Evolutionary conservation across 2,888 invertebrate genomes (phyloP).

Genomic region (Amiota minor): DNA sequence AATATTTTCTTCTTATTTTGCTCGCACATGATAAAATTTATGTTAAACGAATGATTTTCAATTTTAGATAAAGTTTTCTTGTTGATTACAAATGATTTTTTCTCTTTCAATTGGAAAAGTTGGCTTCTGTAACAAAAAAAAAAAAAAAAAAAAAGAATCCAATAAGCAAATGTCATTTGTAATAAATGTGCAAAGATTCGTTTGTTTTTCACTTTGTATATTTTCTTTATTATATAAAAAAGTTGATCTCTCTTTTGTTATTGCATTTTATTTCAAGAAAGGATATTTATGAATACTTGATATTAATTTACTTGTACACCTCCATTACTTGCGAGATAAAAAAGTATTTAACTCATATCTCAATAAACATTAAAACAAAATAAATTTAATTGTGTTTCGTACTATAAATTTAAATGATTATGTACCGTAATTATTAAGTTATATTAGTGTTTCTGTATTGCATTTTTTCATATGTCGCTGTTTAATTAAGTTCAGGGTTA

Average conservation of each 20-base stretch:
- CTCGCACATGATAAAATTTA: conserved; percentile 47
- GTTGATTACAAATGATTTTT: not conserved
- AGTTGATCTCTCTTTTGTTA: no score
- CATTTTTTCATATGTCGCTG: not conserved
- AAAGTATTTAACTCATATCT: not conserved
- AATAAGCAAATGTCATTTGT: not conserved
- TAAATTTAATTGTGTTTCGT: not conserved
- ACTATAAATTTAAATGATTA: not conserved
- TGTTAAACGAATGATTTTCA: conserved; percentile 56
- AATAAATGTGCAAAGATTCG: not conserved
- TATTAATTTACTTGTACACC: no score
- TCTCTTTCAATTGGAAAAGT: not conserved
- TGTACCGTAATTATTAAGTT: no score
- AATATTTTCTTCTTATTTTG: not conserved
- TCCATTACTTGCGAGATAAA: conserved; percentile 12
- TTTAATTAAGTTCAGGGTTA: not conserved
- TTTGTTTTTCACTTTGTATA: conserved; percentile 38
- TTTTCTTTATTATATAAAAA: no score
- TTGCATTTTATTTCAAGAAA: no score
- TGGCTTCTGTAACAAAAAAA: conserved; percentile 29
- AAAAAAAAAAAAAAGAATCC: not conserved
- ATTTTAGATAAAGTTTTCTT: conserved; percentile 58
- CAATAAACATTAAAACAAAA: not conserved
- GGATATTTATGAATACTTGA: no score
- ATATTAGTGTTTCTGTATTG: not conserved